A percentile compares a stretch with the other conserved stretches of the same genome.
phyloP scores from a whole-genome alignment of 2,113 vertebrate genomes.

The Chascanopsetta lugubris region DNA sequence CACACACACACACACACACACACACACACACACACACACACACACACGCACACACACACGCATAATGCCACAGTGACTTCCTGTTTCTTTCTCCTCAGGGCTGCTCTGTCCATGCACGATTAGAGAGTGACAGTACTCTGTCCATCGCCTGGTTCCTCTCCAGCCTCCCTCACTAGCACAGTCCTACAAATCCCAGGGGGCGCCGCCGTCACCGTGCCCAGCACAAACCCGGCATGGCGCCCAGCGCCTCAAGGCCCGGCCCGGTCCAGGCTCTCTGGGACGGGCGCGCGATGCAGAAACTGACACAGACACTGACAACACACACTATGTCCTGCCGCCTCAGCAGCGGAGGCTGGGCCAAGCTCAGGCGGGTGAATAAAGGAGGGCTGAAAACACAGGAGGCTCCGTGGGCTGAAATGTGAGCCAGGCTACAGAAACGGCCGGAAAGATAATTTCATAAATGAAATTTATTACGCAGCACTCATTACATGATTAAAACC shows the following conservation, averaged over 20 bases:
- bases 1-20: constrained; percentile 38
- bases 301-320: constrained; percentile 58
- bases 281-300: constrained; percentile 42
- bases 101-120: constrained; percentile 72
- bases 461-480: constrained; percentile 49
- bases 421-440: constrained; percentile 27
- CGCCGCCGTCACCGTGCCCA: constrained; percentile 60
- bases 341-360: constrained; percentile 24
- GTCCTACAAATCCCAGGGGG: constrained; percentile 58
- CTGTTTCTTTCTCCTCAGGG: constrained; percentile 64
- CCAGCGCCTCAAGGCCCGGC: constrained; percentile 58
- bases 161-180: constrained; percentile 52
- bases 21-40: constrained; percentile 21
- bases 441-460: constrained; percentile 34
- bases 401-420: constrained; percentile 11
- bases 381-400: constrained; percentile 14
- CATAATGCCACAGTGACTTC: constrained; percentile 37
- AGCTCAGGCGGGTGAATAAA: constrained; percentile 33
- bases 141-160: constrained; percentile 66
- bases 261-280: constrained; percentile 40
- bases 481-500: constrained; percentile 36
- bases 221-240: constrained; percentile 47
- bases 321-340: constrained; percentile 52
- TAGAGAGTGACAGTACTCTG: constrained; percentile 72
- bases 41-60: constrained; percentile 34